Evolutionary conservation across 2,888 invertebrate species (phyloP).

Genomic region (Cantharis rustica): DNA sequence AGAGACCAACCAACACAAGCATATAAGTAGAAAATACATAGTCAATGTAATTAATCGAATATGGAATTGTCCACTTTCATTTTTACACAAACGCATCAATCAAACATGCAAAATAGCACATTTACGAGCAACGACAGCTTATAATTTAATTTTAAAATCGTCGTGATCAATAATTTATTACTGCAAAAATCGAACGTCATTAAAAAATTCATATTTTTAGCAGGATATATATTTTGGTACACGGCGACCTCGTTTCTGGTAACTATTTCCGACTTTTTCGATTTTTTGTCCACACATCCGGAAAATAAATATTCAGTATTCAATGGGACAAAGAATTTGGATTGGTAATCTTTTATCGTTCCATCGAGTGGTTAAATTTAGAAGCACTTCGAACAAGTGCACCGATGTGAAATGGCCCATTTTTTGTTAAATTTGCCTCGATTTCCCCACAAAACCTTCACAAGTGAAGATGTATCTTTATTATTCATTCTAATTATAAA

Average conservation of each 20-base stretch:
- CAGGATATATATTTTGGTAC: neutral
- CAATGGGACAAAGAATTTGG: neutral
- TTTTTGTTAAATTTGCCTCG: neutral
- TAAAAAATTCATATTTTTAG: neutral
- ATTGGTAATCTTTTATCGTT: neutral
- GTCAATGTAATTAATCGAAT: neutral
- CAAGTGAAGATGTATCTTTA: neutral
- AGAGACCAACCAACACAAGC: neutral
- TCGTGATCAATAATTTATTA: neutral
- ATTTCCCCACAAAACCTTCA: neutral
- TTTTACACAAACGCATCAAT: neutral
- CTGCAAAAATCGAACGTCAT: neutral
- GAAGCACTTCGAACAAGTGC: neutral
- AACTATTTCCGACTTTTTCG: neutral
- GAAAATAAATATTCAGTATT: neutral
- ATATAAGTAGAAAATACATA: neutral
- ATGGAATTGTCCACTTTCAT: slow-evolving; percentile 1
- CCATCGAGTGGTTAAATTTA: neutral
- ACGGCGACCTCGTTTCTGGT: neutral
- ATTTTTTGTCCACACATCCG: neutral
- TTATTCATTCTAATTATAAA: neutral
- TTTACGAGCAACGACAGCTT: neutral
- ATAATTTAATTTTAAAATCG: neutral
- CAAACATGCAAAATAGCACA: neutral
- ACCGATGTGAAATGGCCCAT: neutral